Evolutionary conservation across 2,113 vertebrate genomes (phyloP), one percentile per base, ranked within the genome.

Genomic region (Sialia sialis): DNA sequence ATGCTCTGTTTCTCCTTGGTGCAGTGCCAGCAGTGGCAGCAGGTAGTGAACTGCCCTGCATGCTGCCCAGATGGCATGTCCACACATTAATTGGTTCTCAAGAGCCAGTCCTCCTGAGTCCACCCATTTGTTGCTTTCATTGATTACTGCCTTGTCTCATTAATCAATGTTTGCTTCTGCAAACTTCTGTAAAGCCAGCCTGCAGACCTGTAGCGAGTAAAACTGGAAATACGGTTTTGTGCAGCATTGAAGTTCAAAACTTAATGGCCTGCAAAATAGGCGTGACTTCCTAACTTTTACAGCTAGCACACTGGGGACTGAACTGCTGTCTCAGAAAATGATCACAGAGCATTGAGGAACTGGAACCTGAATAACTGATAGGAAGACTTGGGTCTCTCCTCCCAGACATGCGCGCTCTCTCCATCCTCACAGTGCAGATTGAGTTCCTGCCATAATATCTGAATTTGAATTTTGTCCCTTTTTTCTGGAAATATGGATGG

Each of bases 61-160:
- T 1, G 3, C 69, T 7, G 4, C 87, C 87, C 93, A 93, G 91
- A 82, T 94, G 94, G 87, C 87, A 76, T 91, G 89, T 90, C 89
- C 94, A 87, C 73, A 87, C 41, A 75, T 75, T 94, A 93, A 94
- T 87, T 95, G 78, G 17, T 69, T 92, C 93, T 95, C 75, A 58
- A 80, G 84, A 95, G 67, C 38, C 23, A 4, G n/a, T 85, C 84
- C 90, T 89, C 74, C 77, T 89, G 78, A 92, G 80, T 7, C 77
- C 63, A 73, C 34, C 84, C 67, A 66, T 94, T 96, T 91, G 58
- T 46, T 91, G 69, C 58, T 89, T 87, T 85, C 78, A 39, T 87
- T 93, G 78, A 51, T 62, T 78, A 11, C 66, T 94, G 74, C 38
- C 77, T 79, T 3, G 0, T 79, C 56, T 94, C 74, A 74, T 94